Evolutionary conservation across 92 coral and sea anemone species (phyloP), one percentile per base, ranked within the genome.

Genomic region (Scolanthus callimorphus): DNA sequence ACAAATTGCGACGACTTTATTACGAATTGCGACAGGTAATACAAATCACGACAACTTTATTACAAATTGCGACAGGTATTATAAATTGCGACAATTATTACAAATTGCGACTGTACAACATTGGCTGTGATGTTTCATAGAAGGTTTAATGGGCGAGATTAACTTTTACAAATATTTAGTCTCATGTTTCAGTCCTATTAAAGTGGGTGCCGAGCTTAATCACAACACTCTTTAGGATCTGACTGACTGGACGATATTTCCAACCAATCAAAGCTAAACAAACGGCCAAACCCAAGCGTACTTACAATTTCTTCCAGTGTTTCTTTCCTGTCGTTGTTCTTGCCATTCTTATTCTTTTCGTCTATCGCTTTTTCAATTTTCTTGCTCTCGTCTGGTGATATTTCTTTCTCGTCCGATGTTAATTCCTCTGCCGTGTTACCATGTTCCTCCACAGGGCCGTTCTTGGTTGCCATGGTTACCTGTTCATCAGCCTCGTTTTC

Each of bases 291-390:
- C 15, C 41, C 41, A 34, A 34, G 8, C 6, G 41, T 6, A 34
- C 74, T 67, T 26, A 67, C 74, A 3, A 67, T n/a, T 20, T 67
- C 74, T 52, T 67, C 74, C 45, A 67, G 4, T 2, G 22, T 20
- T 3, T 17, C 2, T 46, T 46, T 46, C n/a, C n/a, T n/a, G n/a
- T n/a, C n/a, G n/a, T 38, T 39, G 10, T 67, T 63, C 27, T 67
- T 54, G 51, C 52, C 22, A 20, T 46, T 46, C 4, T 46, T 46
- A 4, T 46, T 46, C 8, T 15, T 19, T 9, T 46, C 17, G 52
- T 46, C 23, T 19, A 6, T 46, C 17, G 4, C 52, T 9, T 46
- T 20, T 4, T 9, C 17, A 34, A 34, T 15, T 6, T 34, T 15
- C 41, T 34, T 34, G 41, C 41, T 15, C 8, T 34, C 15, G 8